Base-by-base conservation (phyloP, 1,140 invertebrate species). In the Lepidurus couesii region DNA sequence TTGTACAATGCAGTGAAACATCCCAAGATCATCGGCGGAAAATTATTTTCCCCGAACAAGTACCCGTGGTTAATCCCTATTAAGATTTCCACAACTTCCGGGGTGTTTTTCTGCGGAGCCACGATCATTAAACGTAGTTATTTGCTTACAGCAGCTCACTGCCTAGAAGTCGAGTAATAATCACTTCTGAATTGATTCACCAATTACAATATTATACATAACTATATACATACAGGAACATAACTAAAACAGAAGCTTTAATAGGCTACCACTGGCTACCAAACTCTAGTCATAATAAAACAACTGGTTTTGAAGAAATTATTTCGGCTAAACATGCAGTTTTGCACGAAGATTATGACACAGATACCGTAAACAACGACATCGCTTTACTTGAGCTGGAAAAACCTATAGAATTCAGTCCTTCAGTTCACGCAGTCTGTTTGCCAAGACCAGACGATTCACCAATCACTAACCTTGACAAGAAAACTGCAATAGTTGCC, bases 101-200 rank as follows among this genome's bases (percentile, higher is more conserved):
- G 16, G 8, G 16, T n/a, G 21, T 65, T 65, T 21, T 65, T n/a
- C 53, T 65, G 53, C 53, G 53, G 53, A 16, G 53, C 53, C 21
- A 65, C 53, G 7, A 65, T 65, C 21, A 65, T 65, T 65, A 65
- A 65, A 65, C 9, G 4, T n/a, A 65, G 13, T n/a, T 65, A 13
- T 65, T 65, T 65, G 53, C 13, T 65, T 13, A 65, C 53, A n/a
- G 53, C 53, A 65, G 53, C 53, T n/a, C 53, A 65, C 53, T 65
- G 53, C 21, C 53, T 65, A 9, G 53, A 65, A 65, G 53, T 65
- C 53, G 53, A 65, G 53, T 65, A 65, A 65, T 10, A 5, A 9
- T 11, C 16, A n/a, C 53, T n/a, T 65, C 7, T 21, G n/a, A 65
- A 65, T 13, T 13, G 13, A 65, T n/a, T 7, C 16, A 47, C 4